phyloP scores from a whole-genome alignment of 2,797 vertebrate genomes.

The Macropodus opercularis region DNA sequence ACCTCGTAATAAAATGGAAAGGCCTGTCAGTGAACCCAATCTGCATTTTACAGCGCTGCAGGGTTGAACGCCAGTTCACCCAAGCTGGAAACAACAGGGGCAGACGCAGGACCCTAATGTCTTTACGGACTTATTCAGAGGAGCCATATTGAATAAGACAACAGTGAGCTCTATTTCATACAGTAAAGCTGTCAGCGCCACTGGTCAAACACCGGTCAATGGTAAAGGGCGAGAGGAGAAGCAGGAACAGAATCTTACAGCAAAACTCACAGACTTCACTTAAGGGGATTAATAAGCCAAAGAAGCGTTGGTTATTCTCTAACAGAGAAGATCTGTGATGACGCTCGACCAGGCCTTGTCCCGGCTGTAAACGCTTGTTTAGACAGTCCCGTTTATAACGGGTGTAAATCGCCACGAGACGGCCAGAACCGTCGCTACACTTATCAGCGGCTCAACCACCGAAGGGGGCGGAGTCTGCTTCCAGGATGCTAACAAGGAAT shows the following conservation, averaged over 20 bases:
- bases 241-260: constrained; percentile 2
- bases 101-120: constrained; percentile 67
- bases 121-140: constrained; percentile 78
- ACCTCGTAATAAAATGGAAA: constrained; percentile 76
- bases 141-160: constrained; percentile 71
- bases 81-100: constrained; percentile 65
- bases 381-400: constrained; percentile 79
- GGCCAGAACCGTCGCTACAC: constrained; percentile 83
- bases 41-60: constrained; percentile 82
- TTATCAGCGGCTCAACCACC: constrained; percentile 83
- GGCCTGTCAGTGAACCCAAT: constrained; percentile 81
- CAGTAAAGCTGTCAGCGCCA: constrained; percentile 73
- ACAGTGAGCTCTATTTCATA: constrained; percentile 77
- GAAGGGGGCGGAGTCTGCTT: constrained; percentile 81
- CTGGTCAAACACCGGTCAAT: constrained; percentile 71
- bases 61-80: constrained; percentile 80
- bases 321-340: constrained; percentile 69
- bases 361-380: constrained; percentile 76
- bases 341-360: constrained; percentile 76
- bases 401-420: constrained; percentile 81
- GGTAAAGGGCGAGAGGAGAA: constrained; percentile 67
- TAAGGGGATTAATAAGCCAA: too few relatives aligned
- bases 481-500: constrained; percentile 50
- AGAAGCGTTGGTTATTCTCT: too few relatives aligned
- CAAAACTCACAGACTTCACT: too few relatives aligned